A percentile compares a stretch with the other conserved stretches of the same genome.
These are phyloP conservation scores for Heterodera filipjevi DNA, from an alignment of 2,888 invertebrate genomes.

Conservation along the genomic window DNA sequence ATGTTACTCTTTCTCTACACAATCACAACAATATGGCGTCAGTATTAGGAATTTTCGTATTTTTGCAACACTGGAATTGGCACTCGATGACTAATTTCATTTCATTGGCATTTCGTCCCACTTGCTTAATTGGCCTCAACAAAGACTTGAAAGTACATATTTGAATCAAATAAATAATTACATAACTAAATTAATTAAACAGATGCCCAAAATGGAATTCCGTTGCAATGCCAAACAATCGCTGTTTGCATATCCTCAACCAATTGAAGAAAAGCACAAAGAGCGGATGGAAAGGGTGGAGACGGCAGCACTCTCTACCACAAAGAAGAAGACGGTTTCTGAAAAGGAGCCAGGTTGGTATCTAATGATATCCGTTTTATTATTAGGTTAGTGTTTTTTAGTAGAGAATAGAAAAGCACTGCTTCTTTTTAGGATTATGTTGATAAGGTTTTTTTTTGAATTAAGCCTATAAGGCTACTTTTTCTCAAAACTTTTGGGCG, in stretches of 20 bases:
- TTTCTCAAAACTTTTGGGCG: too few relatives aligned
- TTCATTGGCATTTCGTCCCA: slow-evolving; percentile 92
- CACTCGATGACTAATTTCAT: slow-evolving; percentile 95
- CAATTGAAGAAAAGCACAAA: slow-evolving; percentile 95
- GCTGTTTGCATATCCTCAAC: slow-evolving; percentile 91
- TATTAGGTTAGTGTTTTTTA: too few relatives aligned
- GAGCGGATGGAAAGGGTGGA: slow-evolving; percentile 96
- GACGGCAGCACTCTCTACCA: slow-evolving; percentile 94
- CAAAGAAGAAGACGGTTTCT: slow-evolving; percentile 82
- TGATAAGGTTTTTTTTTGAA: not conserved
- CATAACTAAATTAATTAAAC: slow-evolving; percentile 17
- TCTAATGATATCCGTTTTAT: too few relatives aligned
- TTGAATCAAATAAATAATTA: not conserved
- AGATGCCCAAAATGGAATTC: slow-evolving; percentile 80
- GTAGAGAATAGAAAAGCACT: not conserved
- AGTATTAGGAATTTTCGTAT: slow-evolving; percentile 93
- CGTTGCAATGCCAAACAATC: slow-evolving; percentile 92
- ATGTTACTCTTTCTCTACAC: slow-evolving; percentile 90
- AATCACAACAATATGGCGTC: slow-evolving; percentile 78
- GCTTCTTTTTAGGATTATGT: not conserved
- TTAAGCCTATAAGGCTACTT: too few relatives aligned
- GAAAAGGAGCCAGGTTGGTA: too few relatives aligned
- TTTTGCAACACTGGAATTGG: slow-evolving; percentile 99
- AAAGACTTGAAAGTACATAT: slow-evolving; percentile 73
- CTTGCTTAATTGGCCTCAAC: slow-evolving; percentile 90